Evolutionary conservation across 1,140 invertebrate species (phyloP).

Genomic region (Cotesia typhae): DNA sequence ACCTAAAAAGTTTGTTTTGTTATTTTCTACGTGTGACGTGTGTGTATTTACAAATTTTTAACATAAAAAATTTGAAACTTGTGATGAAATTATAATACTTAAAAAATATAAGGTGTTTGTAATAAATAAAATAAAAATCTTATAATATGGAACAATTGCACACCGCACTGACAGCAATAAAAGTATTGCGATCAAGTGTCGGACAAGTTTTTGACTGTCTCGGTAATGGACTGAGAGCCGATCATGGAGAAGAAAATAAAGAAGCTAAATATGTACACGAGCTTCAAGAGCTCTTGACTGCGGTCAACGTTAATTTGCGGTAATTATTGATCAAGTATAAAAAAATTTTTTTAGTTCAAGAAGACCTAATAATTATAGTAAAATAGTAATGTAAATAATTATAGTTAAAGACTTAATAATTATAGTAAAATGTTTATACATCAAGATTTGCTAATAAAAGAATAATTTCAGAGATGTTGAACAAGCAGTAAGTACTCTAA

Average conservation of each 20-base stretch:
- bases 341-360: no score
- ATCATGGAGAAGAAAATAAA: slow-evolving; percentile 80
- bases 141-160: slow-evolving; percentile 74
- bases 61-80: no score
- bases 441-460: not conserved
- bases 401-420: not conserved
- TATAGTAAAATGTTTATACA: slow-evolving; percentile 18
- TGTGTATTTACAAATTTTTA: no score
- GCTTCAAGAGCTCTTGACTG: slow-evolving; percentile 78
- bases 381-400: not conserved
- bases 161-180: slow-evolving; percentile 76
- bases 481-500: slow-evolving; percentile 75
- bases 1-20: no score
- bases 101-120: no score
- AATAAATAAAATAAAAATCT: no score
- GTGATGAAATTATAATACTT: no score
- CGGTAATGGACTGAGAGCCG: slow-evolving; percentile 77
- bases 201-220: slow-evolving; percentile 83
- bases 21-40: no score
- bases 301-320: slow-evolving; percentile 80
- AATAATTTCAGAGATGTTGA: slow-evolving; percentile 76
- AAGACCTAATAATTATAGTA: slow-evolving; percentile 10
- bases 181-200: slow-evolving; percentile 81
- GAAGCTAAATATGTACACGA: slow-evolving; percentile 82
- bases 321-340: slow-evolving; percentile 46